These are phyloP conservation scores for Neolamprologus falcicula DNA, from an alignment of 2,113 vertebrate species.

Conservation along the genomic window DNA sequence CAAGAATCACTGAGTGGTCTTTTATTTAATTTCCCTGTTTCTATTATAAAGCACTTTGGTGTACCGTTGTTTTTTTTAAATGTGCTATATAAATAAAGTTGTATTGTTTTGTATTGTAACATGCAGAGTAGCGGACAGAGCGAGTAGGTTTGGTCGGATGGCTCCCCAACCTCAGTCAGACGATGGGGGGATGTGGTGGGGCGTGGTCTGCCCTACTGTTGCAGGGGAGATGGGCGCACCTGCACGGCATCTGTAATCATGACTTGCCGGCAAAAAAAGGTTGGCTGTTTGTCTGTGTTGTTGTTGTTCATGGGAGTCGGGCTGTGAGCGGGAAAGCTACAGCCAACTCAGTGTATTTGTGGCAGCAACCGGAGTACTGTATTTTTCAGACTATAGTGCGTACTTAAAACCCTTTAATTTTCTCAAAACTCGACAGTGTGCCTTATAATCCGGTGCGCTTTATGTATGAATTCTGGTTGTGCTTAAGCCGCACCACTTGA, in stretches of 20 bases:
- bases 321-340: neutral
- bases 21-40: neutral
- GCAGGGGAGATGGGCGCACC: neutral
- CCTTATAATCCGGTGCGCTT: neutral
- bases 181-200: neutral
- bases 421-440: neutral
- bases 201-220: rapidly evolving
- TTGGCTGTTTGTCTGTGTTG: neutral
- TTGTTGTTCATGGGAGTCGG: neutral
- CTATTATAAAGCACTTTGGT: neutral
- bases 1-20: neutral
- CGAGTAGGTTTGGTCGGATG: rapidly evolving
- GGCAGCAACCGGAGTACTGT: neutral
- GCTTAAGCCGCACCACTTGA: neutral
- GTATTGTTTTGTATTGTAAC: neutral
- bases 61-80: rapidly evolving
- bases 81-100: neutral
- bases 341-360: neutral
- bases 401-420: neutral
- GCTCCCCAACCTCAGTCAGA: neutral
- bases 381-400: neutral
- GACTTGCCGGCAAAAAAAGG: rapidly evolving
- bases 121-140: neutral
- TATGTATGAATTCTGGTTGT: neutral
- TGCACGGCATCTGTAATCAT: rapidly evolving